Conservation (phyloP, 2,113 vertebrate species). For the Anoplopoma fimbria region DNA sequence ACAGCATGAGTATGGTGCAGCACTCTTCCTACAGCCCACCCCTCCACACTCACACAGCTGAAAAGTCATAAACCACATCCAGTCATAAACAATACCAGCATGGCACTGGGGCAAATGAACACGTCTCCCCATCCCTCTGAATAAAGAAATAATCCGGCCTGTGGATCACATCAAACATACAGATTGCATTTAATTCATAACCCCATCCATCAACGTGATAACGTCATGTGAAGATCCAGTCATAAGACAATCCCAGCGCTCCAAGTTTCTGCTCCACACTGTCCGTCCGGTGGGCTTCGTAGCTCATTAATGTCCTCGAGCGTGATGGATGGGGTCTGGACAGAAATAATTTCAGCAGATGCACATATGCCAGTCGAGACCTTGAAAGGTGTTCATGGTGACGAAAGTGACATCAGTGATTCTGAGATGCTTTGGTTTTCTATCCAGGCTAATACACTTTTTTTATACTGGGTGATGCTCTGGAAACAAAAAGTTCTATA, state of each 20-base stretch:
- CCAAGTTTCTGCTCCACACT: conserved; percentile 12
- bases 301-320: conserved; percentile 33
- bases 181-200: conserved; percentile 57
- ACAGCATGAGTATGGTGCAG: conserved; percentile 65
- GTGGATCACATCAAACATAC: conserved; percentile 53
- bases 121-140: conserved; percentile 35
- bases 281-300: conserved; percentile 19
- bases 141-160: conserved; percentile 47
- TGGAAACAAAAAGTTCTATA: neutral
- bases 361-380: conserved; percentile 29
- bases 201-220: conserved; percentile 49
- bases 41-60: conserved; percentile 16
- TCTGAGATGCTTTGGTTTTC: neutral
- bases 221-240: conserved; percentile 1
- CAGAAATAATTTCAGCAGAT: conserved; percentile 55
- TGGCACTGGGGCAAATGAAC: conserved; percentile 70
- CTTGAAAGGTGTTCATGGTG: conserved; percentile 13
- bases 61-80: conserved; percentile 63
- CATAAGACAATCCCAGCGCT: conserved; percentile 2
- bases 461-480: neutral
- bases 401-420: neutral
- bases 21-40: conserved; percentile 39
- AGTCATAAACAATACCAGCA: conserved; percentile 65
- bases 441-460: neutral
- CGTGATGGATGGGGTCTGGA: conserved; percentile 51